A percentile compares a stretch with the other conserved stretches of the same genome.
Evolutionary conservation across 2,797 vertebrate genomes (phyloP).

Genomic region (Danio albolineatus): DNA sequence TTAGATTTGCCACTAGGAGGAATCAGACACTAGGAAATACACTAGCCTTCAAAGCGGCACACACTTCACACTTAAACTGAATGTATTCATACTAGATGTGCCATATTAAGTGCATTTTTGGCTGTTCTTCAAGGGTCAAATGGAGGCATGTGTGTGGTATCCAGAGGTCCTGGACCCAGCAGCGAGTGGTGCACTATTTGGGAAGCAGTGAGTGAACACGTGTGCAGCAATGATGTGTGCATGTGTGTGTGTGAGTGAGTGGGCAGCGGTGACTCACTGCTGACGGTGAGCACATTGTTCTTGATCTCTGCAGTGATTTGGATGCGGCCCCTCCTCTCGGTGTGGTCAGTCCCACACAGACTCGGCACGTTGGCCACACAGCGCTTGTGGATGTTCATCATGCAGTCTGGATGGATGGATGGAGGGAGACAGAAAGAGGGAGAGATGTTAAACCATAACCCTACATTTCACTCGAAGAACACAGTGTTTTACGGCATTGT

Average conservation of each 20-base stretch:
- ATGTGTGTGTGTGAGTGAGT: constrained; percentile 31
- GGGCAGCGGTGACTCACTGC: constrained; percentile 80
- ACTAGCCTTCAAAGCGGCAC: background rate
- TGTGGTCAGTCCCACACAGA: constrained; percentile 97
- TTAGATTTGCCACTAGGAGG: constrained; percentile 69
- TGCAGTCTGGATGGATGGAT: constrained; percentile 73
- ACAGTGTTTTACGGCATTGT: background rate
- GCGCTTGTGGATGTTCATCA: constrained; percentile 95
- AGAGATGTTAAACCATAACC: constrained; percentile 46
- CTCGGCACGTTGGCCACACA: constrained; percentile 97
- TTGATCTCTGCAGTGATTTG: constrained; percentile 92
- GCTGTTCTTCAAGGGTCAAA: constrained; percentile 25
- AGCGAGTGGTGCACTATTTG: background rate
- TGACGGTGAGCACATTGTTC: constrained; percentile 90
- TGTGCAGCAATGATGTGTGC: constrained; percentile 7
- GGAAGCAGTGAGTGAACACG: constrained; percentile 21
- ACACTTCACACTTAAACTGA: background rate
- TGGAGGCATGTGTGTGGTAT: constrained; percentile 1
- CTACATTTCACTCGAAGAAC: constrained; percentile 1
- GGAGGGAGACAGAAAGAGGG: background rate
- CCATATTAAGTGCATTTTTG: background rate
- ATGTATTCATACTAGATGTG: background rate
- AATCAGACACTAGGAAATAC: constrained; percentile 54
- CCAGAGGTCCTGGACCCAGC: constrained; percentile 1
- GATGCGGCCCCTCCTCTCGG: constrained; percentile 93